These are phyloP conservation scores for Sebastes cheni DNA, from an alignment of 2,797 vertebrate genomes.

Conservation along the genomic window DNA sequence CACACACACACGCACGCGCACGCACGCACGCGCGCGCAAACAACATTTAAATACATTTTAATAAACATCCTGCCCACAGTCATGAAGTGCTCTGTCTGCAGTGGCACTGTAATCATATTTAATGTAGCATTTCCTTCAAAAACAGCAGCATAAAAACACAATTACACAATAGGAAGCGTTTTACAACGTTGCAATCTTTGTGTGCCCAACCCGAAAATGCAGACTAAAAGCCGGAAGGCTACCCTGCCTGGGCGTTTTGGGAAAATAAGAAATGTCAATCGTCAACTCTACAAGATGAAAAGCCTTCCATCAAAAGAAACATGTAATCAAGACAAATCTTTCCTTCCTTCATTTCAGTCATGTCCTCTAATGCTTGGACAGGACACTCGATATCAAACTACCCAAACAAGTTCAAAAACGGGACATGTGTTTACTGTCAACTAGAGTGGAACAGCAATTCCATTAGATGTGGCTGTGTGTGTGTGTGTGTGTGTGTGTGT, in stretches of 20 bases:
- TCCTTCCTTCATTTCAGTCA: slow-evolving; percentile 42
- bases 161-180: slow-evolving; percentile 26
- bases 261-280: slow-evolving; percentile 57
- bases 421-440: not conserved
- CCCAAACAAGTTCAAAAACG: slow-evolving; percentile 10
- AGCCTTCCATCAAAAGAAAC: slow-evolving; percentile 40
- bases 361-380: not conserved
- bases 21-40: not conserved
- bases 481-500: not conserved
- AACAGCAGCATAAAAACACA: slow-evolving; percentile 23
- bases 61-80: slow-evolving; percentile 24
- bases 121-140: slow-evolving; percentile 5
- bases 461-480: not conserved
- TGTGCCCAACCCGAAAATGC: slow-evolving; percentile 27
- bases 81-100: not conserved
- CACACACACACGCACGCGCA: not conserved
- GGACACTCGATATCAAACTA: not conserved
- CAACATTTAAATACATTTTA: slow-evolving; percentile 18
- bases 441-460: not conserved
- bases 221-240: slow-evolving; percentile 4
- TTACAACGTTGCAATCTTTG: slow-evolving; percentile 21
- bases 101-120: slow-evolving; percentile 2
- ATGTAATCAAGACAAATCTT: slow-evolving; percentile 45
- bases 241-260: slow-evolving; percentile 7
- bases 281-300: slow-evolving; percentile 19